phyloP scores from a whole-genome alignment of 2,797 vertebrate species.

The Acomys russatus region DNA sequence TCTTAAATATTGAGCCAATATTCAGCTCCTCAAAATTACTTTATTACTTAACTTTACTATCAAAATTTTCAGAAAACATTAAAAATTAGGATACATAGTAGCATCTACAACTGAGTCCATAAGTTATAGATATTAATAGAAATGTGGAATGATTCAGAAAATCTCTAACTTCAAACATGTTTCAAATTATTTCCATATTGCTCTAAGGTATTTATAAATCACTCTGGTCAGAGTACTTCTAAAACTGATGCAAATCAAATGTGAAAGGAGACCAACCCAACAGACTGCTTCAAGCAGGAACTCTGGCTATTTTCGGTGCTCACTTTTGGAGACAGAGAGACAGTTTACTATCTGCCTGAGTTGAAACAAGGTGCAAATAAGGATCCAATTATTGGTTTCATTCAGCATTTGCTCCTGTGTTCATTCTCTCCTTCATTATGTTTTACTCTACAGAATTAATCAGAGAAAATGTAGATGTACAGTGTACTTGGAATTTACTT shows the following conservation, averaged over 20 bases:
- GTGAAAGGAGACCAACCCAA: not conserved
- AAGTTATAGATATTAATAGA: constrained; percentile 30
- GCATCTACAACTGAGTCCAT: not conserved
- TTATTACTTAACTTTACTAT: not conserved
- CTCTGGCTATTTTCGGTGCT: not conserved
- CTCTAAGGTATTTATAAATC: constrained; percentile 15
- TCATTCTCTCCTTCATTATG: too few relatives aligned
- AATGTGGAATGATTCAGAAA: not conserved
- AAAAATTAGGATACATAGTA: not conserved
- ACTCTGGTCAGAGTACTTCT: not conserved
- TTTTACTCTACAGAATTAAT: not conserved
- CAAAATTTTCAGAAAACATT: not conserved
- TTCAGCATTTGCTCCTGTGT: not conserved
- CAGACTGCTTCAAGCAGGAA: not conserved
- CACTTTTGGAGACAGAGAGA: not conserved
- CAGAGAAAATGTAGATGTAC: not conserved
- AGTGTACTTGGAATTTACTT: not conserved
- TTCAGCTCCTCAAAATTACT: not conserved
- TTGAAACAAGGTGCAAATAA: not conserved
- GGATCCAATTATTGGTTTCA: not conserved
- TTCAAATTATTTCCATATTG: constrained; percentile 26
- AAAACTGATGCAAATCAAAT: constrained; percentile 40
- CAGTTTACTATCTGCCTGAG: not conserved
- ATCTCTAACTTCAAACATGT: constrained; percentile 5
- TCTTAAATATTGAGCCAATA: not conserved